A percentile compares a stretch with the other conserved stretches of the same genome.
Conservation (phyloP, 2,888 invertebrate genomes). For the Melanchra persicariae region DNA sequence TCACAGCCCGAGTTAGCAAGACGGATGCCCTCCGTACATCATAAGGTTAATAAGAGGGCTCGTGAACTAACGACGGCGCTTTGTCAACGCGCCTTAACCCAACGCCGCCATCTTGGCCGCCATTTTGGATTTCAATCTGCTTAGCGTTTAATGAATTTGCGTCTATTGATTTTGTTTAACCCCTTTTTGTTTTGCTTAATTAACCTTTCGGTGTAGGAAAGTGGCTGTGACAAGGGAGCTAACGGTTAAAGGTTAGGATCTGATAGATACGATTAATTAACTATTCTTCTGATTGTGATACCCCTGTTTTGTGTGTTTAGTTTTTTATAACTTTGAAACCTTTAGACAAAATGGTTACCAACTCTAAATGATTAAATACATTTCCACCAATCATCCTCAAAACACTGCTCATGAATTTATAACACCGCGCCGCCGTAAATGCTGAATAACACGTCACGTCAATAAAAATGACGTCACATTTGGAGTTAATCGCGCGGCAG, state of each 20-base stretch:
- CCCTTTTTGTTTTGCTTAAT: slow-evolving; percentile 91
- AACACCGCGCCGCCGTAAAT: slow-evolving; percentile 23
- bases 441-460: slow-evolving; percentile 66
- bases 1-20: slow-evolving; percentile 80
- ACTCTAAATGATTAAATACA: not conserved
- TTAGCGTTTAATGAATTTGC: slow-evolving; percentile 91
- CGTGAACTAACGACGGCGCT: slow-evolving; percentile 90
- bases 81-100: slow-evolving; percentile 90
- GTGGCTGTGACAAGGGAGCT: slow-evolving; percentile 78
- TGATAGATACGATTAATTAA: slow-evolving; percentile 64
- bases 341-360: not conserved
- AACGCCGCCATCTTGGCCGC: slow-evolving; percentile 87
- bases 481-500: slow-evolving; percentile 82
- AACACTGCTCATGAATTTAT: slow-evolving; percentile 23
- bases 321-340: not conserved
- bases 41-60: slow-evolving; percentile 91
- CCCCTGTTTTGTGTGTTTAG: slow-evolving; percentile 14
- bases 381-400: not conserved
- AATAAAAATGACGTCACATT: slow-evolving; percentile 79
- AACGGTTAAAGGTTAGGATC: slow-evolving; percentile 69
- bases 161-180: slow-evolving; percentile 91
- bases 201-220: slow-evolving; percentile 88
- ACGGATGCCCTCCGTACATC: slow-evolving; percentile 89
- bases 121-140: slow-evolving; percentile 90
- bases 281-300: slow-evolving; percentile 32